phyloP scores from a whole-genome alignment of 2,797 vertebrate species.

The Hypotaenidia okinawae region DNA sequence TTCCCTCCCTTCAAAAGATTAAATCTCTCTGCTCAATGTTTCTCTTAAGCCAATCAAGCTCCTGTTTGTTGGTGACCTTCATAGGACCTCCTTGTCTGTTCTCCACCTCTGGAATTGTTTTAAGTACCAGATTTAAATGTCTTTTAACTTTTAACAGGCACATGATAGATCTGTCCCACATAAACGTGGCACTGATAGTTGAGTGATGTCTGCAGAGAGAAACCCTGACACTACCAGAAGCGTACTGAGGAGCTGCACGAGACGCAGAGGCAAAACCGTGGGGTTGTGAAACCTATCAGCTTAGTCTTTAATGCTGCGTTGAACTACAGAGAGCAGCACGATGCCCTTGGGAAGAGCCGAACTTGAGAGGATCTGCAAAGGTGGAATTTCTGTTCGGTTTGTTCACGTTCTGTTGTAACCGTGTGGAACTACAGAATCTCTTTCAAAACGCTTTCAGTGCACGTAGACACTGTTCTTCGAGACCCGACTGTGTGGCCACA shows the following conservation, averaged over 20 bases:
- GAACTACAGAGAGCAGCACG: background rate
- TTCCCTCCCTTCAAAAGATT: slow-evolving; percentile 17
- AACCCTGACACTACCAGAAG: background rate
- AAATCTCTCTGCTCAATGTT: background rate
- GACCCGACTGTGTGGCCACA: slow-evolving; percentile 61
- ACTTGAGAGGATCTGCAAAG: slow-evolving; percentile 47
- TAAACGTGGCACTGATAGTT: slow-evolving; percentile 94
- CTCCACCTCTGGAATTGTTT: background rate
- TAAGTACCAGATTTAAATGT: background rate
- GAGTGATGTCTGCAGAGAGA: slow-evolving; percentile 81
- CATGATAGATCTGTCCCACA: slow-evolving; percentile 99
- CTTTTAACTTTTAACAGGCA: slow-evolving; percentile 85
- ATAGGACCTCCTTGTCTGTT: background rate
- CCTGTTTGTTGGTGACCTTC: slow-evolving; percentile 3
- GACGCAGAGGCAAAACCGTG: background rate
- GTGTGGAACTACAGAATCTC: slow-evolving; percentile 56
- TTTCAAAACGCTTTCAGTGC: slow-evolving; percentile 63
- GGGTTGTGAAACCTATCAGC: background rate
- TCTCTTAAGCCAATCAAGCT: background rate
- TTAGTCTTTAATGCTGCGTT: slow-evolving; percentile 20
- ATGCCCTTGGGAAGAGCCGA: slow-evolving; percentile 42
- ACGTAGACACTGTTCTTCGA: slow-evolving; percentile 70
- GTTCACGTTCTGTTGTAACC: slow-evolving; percentile 61
- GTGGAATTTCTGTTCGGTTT: slow-evolving; percentile 52
- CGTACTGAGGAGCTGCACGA: slow-evolving; percentile 33